A percentile compares a stretch with the other conserved stretches of the same genome.
Conservation (phyloP, 2,888 invertebrate species). For the Meandrusa payeni region DNA sequence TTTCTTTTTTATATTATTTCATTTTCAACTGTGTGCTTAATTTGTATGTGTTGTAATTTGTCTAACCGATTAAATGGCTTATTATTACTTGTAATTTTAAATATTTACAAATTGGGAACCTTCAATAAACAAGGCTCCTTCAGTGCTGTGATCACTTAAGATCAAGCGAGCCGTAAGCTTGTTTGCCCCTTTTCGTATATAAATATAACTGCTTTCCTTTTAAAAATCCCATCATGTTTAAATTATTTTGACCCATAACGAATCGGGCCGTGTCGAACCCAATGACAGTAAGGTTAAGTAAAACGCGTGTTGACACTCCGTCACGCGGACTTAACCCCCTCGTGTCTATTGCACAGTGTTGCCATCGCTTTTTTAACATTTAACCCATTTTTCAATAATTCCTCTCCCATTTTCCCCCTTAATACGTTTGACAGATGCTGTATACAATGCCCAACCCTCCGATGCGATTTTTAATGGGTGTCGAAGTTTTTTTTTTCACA, state of each 20-base stretch:
- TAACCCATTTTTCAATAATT: constrained; percentile 78
- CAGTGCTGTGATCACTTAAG: too few species aligned
- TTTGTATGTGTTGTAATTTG: too few species aligned
- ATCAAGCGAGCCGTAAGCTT: too few species aligned
- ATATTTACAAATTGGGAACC: too few species aligned
- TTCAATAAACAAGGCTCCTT: too few species aligned
- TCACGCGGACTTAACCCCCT: constrained; percentile 55
- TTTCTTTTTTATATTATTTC: too few species aligned
- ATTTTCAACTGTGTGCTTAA: too few species aligned
- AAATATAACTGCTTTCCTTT: too few species aligned
- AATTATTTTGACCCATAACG: background rate
- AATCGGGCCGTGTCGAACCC: background rate
- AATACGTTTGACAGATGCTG: constrained; percentile 68
- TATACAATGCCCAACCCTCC: constrained; percentile 54
- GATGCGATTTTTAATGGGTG: constrained; percentile 69
- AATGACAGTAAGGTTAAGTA: constrained; percentile 44
- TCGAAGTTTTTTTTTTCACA: constrained; percentile 58
- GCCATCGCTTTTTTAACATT: constrained; percentile 60
- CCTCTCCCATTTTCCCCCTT: constrained; percentile 57
- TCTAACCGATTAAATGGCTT: too few species aligned
- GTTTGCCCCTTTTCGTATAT: too few species aligned
- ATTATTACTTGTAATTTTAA: too few species aligned
- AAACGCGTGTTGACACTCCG: constrained; percentile 35
- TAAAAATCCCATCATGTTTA: too few species aligned
- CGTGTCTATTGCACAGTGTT: constrained; percentile 52